Conservation (phyloP, 2,888 invertebrate genomes). For the Stenichneumon culpator region DNA sequence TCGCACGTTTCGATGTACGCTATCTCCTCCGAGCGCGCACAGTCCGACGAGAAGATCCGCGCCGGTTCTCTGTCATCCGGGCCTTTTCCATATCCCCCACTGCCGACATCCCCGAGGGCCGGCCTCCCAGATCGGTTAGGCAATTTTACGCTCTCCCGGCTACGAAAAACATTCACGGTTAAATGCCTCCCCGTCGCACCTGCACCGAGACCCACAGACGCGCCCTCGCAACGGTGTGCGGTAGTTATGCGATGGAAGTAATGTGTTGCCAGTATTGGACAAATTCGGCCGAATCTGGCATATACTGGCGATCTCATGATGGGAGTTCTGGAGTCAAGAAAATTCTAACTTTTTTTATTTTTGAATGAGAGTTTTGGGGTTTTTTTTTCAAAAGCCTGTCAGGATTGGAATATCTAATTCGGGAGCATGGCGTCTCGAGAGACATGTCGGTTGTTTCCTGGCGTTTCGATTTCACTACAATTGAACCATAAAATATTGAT, state of each 20-base stretch:
- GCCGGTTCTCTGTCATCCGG: conserved; percentile 26
- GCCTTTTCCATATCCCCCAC: conserved; percentile 32
- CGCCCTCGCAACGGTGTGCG: conserved; percentile 25
- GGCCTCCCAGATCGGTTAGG: conserved; percentile 79
- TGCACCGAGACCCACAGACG: conserved; percentile 72
- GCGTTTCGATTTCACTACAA: no score
- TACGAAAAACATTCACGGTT: conserved; percentile 85
- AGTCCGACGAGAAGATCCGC: conserved; percentile 53
- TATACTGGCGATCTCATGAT: no score
- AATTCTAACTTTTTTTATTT: no score
- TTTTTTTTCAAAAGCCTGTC: no score
- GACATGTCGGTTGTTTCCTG: no score
- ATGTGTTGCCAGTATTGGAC: not conserved
- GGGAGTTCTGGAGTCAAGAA: no score
- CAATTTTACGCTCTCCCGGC: conserved; percentile 85
- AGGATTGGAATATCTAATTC: no score
- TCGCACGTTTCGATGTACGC: conserved; percentile 72
- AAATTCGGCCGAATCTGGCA: not conserved
- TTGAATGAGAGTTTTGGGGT: no score
- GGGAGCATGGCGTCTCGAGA: no score
- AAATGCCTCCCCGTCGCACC: conserved; percentile 78
- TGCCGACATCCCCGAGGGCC: conserved; percentile 3
- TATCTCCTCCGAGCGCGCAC: conserved; percentile 73
- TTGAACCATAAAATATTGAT: no score
- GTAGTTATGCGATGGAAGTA: conserved; percentile 33